Base-by-base conservation (phyloP, 2,888 invertebrate genomes). In the Tenthredo notha region DNA sequence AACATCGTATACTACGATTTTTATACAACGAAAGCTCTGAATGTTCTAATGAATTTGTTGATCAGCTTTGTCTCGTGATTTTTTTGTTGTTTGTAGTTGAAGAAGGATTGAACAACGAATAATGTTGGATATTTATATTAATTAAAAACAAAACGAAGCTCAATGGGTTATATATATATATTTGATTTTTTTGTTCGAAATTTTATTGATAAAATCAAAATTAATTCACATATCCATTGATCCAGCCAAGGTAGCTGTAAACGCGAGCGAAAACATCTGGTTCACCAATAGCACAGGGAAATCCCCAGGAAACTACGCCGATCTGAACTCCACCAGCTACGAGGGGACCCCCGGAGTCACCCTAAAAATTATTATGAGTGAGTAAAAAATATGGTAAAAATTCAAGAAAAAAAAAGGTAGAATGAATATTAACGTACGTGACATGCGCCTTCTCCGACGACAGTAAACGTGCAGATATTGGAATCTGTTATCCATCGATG, bases 301-400 rank as follows among this genome's bases (percentile, higher is more conserved):
- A 90, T 29, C 94, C 94, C 94, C 94, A 94, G 2, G 94, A 94
- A 40, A 94, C 94, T 1, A 94, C 89, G 4, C 94, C 94, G 21
- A 94, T 92, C 85, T 92, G 93, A 3, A 88, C 88, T 12, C 88
- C 90, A 33, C 92, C 91, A 1, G 91, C 90, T 1, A 92, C 91
- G 50, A 94, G 88, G 6, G 93, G 93, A 80, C 93, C 93, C 37
- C 93, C 93, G 1, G 93, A 93, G 85, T 93, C 93, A 10, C 93
- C 93, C 93, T 93, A 67, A 21, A 75, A 85, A 61, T 54, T n/a
- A n/a, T 77, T 33, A 33, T 33, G 1, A 40, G 12, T 74, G 5
- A 74, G 4, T 12, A 9, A 50, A 18, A 77, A 29, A 15, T n/a
- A 10, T 33, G 15, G 54, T n/a, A 50, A 29, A 37, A 74, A 74